Evolutionary conservation across 2,113 vertebrate species (phyloP).

Genomic region (Andinoacara biseriatus): DNA sequence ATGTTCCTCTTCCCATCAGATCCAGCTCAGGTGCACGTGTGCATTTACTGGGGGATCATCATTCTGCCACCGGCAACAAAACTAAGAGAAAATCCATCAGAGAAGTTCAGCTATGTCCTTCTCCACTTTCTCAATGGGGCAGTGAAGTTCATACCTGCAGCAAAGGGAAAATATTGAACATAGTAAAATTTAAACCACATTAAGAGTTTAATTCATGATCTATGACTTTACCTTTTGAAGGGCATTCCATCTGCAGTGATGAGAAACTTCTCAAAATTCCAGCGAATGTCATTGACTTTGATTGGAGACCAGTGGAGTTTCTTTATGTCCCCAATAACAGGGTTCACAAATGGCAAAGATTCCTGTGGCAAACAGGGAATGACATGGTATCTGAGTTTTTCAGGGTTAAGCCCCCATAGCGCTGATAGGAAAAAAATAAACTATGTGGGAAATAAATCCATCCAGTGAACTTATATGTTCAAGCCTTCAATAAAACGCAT

Average conservation of each 20-base stretch:
- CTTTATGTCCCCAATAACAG: conserved; percentile 79
- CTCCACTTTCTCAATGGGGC: conserved; percentile 74
- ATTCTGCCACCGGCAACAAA: conserved; percentile 62
- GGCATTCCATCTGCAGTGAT: conserved; percentile 77
- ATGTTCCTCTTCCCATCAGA: conserved; percentile 73
- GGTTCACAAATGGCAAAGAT: conserved; percentile 79
- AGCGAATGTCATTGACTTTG: conserved; percentile 81
- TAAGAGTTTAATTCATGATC: background rate
- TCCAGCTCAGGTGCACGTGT: conserved; percentile 78
- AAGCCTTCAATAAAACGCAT: background rate
- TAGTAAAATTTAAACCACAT: background rate
- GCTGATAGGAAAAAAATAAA: background rate
- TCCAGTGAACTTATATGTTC: background rate
- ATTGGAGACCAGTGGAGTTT: conserved; percentile 83
- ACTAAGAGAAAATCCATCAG: conserved; percentile 28
- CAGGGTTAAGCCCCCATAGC: background rate
- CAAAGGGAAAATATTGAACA: conserved; percentile 7
- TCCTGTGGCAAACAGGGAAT: conserved; percentile 64
- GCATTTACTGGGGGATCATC: conserved; percentile 83
- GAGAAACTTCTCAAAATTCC: conserved; percentile 86
- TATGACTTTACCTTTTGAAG: conserved; percentile 73
- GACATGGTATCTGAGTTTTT: background rate
- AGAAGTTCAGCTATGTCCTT: conserved; percentile 76
- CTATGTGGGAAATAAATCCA: background rate
- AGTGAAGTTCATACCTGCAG: conserved; percentile 79